Percentiles rank a stretch among this genome's conserved stretches.
phyloP scores from a whole-genome alignment of 2,113 vertebrate genomes.

The Philantomba maxwellii region DNA sequence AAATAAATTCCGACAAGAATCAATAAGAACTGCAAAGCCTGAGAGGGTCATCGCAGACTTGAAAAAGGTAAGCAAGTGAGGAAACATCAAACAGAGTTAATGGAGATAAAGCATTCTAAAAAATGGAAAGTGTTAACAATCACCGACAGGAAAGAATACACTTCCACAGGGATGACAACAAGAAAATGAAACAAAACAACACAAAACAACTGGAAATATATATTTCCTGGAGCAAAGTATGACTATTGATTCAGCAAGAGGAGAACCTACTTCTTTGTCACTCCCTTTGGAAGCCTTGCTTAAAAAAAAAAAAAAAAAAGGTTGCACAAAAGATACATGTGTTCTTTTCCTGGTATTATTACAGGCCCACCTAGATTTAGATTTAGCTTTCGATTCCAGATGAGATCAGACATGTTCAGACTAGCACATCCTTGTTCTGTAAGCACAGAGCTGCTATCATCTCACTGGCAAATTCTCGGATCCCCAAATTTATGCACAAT shows the following conservation, averaged over 20 bases:
- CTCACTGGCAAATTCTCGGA: conserved; percentile 58
- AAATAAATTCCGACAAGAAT: conserved; percentile 63
- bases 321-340: conserved; percentile 78
- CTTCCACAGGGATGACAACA: conserved; percentile 62
- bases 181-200: conserved; percentile 25
- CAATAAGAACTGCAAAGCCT: conserved; percentile 43
- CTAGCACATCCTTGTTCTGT: conserved; percentile 67
- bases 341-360: conserved; percentile 74
- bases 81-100: conserved; percentile 62
- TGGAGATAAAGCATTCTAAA: conserved; percentile 48
- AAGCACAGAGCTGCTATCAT: conserved; percentile 55
- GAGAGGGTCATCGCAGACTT: conserved; percentile 45
- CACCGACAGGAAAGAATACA: conserved; percentile 38
- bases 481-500: conserved; percentile 68
- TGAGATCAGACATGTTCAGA: conserved; percentile 76
- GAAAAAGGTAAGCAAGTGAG: conserved; percentile 50
- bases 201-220: conserved; percentile 55
- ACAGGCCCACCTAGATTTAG: conserved; percentile 79
- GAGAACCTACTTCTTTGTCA: conserved; percentile 76
- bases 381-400: conserved; percentile 79
- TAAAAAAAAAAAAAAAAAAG: conserved; percentile 14
- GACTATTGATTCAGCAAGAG: conserved; percentile 63
- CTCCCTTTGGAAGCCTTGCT: conserved; percentile 68
- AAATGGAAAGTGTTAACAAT: conserved; percentile 50
- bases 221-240: conserved; percentile 73